Conservation (phyloP, 2,888 invertebrate species). For the Trichogramma dendrolimi region DNA sequence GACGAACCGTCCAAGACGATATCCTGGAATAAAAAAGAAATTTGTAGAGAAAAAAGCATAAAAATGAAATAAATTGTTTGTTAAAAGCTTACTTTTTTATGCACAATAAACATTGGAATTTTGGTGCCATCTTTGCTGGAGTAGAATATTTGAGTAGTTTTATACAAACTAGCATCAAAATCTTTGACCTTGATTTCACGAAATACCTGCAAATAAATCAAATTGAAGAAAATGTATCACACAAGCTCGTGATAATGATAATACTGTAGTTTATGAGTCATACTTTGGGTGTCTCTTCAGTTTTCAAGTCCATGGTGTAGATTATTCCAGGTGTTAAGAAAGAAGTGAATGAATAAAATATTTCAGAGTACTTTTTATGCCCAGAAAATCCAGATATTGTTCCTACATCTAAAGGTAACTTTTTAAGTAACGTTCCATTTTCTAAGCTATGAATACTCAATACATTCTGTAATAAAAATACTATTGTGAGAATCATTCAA, state of each 20-base stretch:
- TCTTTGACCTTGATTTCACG: conserved; percentile 82
- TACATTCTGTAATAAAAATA: conserved; percentile 61
- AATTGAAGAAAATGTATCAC: conserved; percentile 1
- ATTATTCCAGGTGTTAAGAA: conserved; percentile 87
- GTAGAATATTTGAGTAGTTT: conserved; percentile 88
- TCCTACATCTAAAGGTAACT: conserved; percentile 81
- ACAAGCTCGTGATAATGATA: conserved; percentile 3
- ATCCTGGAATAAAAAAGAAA: conserved; percentile 54
- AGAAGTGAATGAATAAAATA: conserved; percentile 91
- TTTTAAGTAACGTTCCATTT: conserved; percentile 67
- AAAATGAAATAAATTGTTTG: conserved; percentile 5
- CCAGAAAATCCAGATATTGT: conserved; percentile 81
- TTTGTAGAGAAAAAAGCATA: neutral
- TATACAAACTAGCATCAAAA: conserved; percentile 73
- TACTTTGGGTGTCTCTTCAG: conserved; percentile 51
- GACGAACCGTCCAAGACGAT: conserved; percentile 64
- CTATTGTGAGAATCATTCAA: neutral
- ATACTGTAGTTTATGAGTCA: conserved; percentile 12
- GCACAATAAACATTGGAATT: conserved; percentile 93
- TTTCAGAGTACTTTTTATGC: conserved; percentile 77
- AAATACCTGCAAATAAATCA: conserved; percentile 60
- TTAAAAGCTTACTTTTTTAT: conserved; percentile 63
- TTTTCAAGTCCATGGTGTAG: conserved; percentile 78
- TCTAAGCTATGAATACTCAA: conserved; percentile 74
- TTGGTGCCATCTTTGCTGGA: conserved; percentile 87